phyloP scores from a whole-genome alignment of 2,888 invertebrate genomes.

The Amitus sp. region DNA sequence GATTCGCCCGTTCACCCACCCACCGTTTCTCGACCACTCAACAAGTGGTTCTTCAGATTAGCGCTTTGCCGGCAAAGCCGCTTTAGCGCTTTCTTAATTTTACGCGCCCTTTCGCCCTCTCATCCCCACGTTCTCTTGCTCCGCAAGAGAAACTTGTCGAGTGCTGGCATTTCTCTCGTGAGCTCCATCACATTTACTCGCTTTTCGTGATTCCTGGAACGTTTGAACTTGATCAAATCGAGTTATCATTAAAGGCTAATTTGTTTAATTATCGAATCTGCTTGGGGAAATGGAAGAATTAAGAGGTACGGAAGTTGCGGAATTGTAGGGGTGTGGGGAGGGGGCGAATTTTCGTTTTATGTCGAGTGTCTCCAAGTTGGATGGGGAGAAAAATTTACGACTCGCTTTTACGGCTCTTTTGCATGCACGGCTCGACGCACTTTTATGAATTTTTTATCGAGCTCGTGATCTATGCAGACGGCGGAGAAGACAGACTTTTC shows the following conservation, averaged over 20 bases:
- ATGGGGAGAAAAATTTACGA: conserved; percentile 23
- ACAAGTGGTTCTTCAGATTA: conserved; percentile 66
- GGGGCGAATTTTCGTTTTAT: conserved; percentile 14
- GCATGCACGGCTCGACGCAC: conserved; percentile 27
- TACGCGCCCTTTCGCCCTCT: conserved; percentile 41
- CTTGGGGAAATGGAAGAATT: too few relatives aligned
- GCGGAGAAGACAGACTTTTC: conserved; percentile 4
- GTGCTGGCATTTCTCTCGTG: conserved; percentile 2
- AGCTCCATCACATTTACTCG: too few relatives aligned
- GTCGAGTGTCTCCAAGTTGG: background rate
- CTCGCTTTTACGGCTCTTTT: conserved; percentile 27
- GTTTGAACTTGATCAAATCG: too few relatives aligned
- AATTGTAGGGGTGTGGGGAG: too few relatives aligned
- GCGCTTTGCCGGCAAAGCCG: too few relatives aligned
- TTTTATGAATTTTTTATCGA: conserved; percentile 33
- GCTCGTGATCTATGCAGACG: conserved; percentile 11
- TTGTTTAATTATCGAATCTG: too few relatives aligned
- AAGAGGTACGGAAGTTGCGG: too few relatives aligned
- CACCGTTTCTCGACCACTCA: conserved; percentile 52
- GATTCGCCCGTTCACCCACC: conserved; percentile 42
- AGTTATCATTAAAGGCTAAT: too few relatives aligned
- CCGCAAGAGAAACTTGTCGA: conserved; percentile 9
- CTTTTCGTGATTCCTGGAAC: too few relatives aligned
- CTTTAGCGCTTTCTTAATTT: conserved; percentile 65
- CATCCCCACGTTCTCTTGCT: conserved; percentile 14